These are phyloP conservation scores for Larimichthys polyactis DNA, from an alignment of 2,113 vertebrate species.

Conservation along the genomic window DNA sequence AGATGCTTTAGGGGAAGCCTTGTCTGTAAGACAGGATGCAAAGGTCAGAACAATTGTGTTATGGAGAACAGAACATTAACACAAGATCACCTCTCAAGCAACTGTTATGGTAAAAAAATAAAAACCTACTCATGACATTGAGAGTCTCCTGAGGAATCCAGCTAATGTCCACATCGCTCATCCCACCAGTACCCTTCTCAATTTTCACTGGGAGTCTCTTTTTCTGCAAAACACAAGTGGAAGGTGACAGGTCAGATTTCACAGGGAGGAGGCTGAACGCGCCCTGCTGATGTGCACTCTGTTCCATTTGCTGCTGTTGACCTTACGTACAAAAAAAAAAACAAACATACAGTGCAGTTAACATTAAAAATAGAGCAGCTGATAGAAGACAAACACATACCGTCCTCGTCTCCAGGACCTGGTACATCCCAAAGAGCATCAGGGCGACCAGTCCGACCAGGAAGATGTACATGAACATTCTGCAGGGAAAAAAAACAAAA, in stretches of 20 bases:
- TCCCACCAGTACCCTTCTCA: conserved; percentile 81
- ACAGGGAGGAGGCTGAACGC: background rate
- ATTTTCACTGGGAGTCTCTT: conserved; percentile 81
- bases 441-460: conserved; percentile 79
- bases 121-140: conserved; percentile 84
- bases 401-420: conserved; percentile 83
- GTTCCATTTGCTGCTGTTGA: background rate
- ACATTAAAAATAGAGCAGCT: background rate
- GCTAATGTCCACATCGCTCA: conserved; percentile 85
- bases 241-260: background rate
- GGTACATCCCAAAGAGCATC: conserved; percentile 81
- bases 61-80: background rate
- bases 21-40: conserved; percentile 73
- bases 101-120: background rate
- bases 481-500: conserved; percentile 43
- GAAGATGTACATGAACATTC: conserved; percentile 86
- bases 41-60: conserved; percentile 16
- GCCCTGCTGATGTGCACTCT: background rate
- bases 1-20: conserved; percentile 82
- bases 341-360: background rate
- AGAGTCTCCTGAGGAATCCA: conserved; percentile 88
- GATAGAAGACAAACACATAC: conserved; percentile 61
- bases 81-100: background rate
- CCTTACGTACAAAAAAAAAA: background rate
- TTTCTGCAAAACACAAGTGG: conserved; percentile 71